phyloP scores from a whole-genome alignment of 2,888 invertebrate species.

The Phyto melanocephala region DNA sequence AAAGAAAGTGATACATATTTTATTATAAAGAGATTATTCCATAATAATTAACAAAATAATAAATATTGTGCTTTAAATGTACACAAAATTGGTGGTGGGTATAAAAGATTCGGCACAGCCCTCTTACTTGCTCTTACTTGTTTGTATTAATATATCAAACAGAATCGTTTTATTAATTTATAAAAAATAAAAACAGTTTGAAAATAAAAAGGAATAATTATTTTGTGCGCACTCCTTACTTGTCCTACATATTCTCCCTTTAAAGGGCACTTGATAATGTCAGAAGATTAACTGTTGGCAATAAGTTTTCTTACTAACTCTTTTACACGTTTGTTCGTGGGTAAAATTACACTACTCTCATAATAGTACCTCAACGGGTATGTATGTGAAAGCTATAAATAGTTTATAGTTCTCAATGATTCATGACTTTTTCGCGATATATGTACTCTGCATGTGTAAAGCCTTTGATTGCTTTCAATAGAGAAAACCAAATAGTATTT shows the following conservation, averaged over 20 bases:
- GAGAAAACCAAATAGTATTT: slow-evolving; percentile 9
- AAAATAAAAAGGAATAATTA: too few species aligned
- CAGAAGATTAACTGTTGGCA: slow-evolving; percentile 77
- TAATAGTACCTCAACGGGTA: background rate
- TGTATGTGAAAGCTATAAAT: slow-evolving; percentile 58
- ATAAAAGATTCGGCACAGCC: too few species aligned
- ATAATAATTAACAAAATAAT: too few species aligned
- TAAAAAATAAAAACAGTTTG: too few species aligned
- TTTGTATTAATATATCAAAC: too few species aligned
- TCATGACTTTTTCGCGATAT: slow-evolving; percentile 38
- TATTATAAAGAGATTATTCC: too few species aligned
- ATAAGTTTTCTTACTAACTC: slow-evolving; percentile 70
- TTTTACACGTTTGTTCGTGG: slow-evolving; percentile 24
- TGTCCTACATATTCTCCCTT: background rate
- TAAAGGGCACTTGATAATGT: slow-evolving; percentile 53
- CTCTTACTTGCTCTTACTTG: too few species aligned
- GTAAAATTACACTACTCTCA: background rate
- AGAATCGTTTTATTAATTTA: too few species aligned
- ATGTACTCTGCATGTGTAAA: slow-evolving; percentile 24
- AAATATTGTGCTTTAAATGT: too few species aligned
- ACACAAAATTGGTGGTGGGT: too few species aligned
- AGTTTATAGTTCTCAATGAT: slow-evolving; percentile 58
- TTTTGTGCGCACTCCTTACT: too few species aligned
- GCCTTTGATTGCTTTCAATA: slow-evolving; percentile 66
- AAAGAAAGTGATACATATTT: too few species aligned